These are phyloP conservation scores for Drosophila buzzatii DNA, from an alignment of 2,888 invertebrate species.

Conservation along the genomic window DNA sequence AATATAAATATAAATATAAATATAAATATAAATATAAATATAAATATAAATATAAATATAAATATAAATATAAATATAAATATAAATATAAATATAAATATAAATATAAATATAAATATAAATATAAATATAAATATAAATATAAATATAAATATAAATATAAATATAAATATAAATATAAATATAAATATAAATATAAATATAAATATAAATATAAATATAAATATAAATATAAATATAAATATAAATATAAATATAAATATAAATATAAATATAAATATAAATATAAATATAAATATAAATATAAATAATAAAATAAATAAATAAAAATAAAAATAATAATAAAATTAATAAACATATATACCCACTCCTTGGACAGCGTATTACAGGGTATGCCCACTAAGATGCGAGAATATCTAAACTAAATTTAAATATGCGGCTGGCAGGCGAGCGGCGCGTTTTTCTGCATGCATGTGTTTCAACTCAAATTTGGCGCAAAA, in stretches of 20 bases:
- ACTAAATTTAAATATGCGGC: constrained; percentile 58
- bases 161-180: not conserved
- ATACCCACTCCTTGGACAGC: not conserved
- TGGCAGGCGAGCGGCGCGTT: constrained; percentile 35
- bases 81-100: not conserved
- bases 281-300: not conserved
- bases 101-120: not conserved
- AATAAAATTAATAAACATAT: not conserved
- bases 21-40: not conserved
- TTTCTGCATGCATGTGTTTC: constrained; percentile 57
- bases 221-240: not conserved
- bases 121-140: too few relatives aligned
- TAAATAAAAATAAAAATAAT: not conserved
- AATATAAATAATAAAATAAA: not conserved
- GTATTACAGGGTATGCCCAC: constrained; percentile 7
- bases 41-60: not conserved
- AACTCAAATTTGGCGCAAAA: constrained; percentile 65
- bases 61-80: constrained; percentile 1
- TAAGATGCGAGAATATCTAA: constrained; percentile 38
- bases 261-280: not conserved
- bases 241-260: not conserved
- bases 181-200: not conserved
- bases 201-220: not conserved
- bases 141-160: not conserved
- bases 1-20: not conserved